Evolutionary conservation across 1,140 invertebrate species (phyloP).

Genomic region (Maconellicoccus hirsutus): DNA sequence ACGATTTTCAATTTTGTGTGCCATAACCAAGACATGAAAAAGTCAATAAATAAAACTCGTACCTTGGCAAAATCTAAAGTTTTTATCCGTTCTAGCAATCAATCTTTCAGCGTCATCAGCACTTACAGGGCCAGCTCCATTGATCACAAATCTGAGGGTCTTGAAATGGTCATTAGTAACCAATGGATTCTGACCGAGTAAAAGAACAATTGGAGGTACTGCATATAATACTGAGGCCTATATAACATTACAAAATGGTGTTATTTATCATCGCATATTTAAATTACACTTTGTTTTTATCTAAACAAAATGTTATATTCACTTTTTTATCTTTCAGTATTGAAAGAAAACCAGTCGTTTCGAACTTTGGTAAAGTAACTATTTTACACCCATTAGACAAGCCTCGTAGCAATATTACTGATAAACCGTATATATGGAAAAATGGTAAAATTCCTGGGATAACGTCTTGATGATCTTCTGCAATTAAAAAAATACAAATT

Average conservation of each 20-base stretch:
- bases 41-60: conserved; percentile 41
- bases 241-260: not conserved
- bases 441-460: conserved; percentile 43
- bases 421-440: conserved; percentile 53
- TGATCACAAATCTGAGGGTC: conserved; percentile 24
- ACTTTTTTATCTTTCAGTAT: conserved; percentile 48
- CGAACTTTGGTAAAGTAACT: conserved; percentile 52
- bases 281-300: no score
- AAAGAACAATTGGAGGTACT: conserved; percentile 50
- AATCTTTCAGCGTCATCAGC: conserved; percentile 26
- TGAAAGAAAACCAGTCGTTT: conserved; percentile 50
- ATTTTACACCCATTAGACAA: conserved; percentile 42
- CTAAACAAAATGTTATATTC: no score
- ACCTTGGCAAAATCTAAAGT: conserved; percentile 36
- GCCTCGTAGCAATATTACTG: conserved; percentile 37
- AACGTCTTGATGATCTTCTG: conserved; percentile 40
- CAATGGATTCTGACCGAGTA: conserved; percentile 49
- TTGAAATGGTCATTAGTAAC: conserved; percentile 33
- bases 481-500: conserved; percentile 30
- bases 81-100: conserved; percentile 24
- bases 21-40: not conserved
- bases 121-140: conserved; percentile 28
- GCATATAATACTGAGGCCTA: conserved; percentile 45
- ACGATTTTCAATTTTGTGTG: no score
- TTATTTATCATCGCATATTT: no score